A percentile compares a stretch with the other conserved stretches of the same genome.
These are phyloP conservation scores for Monomorium pharaonis DNA, from an alignment of 1,140 invertebrate species.

Conservation along the genomic window DNA sequence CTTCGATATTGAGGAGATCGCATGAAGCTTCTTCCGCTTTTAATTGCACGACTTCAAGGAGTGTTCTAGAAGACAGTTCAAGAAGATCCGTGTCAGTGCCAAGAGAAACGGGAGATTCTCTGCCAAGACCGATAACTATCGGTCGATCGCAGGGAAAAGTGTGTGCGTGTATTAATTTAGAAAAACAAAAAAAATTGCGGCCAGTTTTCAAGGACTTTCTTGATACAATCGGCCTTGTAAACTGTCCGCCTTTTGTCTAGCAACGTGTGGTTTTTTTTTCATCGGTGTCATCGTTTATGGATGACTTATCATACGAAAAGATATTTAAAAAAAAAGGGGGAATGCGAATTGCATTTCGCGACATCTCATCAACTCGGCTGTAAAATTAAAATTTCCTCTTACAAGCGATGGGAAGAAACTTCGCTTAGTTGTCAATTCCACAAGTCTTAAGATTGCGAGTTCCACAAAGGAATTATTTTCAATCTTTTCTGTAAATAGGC, in stretches of 20 bases:
- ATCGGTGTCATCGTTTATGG: conserved; percentile 43
- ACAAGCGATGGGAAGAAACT: neutral
- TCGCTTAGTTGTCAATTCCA: conserved; percentile 61
- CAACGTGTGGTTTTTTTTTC: conserved; percentile 40
- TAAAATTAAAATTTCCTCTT: conserved; percentile 26
- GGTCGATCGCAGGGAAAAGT: conserved; percentile 28
- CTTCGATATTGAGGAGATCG: conserved; percentile 21
- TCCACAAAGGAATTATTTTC: conserved; percentile 10
- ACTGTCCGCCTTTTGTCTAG: conserved; percentile 56
- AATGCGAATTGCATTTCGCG: conserved; percentile 35
- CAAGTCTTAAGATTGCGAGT: conserved; percentile 37
- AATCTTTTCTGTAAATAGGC: conserved; percentile 60
- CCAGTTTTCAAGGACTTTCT: conserved; percentile 67
- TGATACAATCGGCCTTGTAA: conserved; percentile 58
- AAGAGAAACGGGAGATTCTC: conserved; percentile 46
- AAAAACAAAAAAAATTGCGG: conserved; percentile 62
- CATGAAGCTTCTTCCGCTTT: conserved; percentile 32
- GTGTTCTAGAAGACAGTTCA: conserved; percentile 1
- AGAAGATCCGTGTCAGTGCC: conserved; percentile 56
- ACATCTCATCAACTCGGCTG: neutral
- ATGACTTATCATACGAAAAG: neutral
- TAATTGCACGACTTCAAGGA: neutral
- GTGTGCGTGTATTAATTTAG: conserved; percentile 44
- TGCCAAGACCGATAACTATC: conserved; percentile 45
- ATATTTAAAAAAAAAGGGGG: conserved; percentile 11